phyloP scores from a whole-genome alignment of 2,888 invertebrate species.

The Cyaniris semiargus region DNA sequence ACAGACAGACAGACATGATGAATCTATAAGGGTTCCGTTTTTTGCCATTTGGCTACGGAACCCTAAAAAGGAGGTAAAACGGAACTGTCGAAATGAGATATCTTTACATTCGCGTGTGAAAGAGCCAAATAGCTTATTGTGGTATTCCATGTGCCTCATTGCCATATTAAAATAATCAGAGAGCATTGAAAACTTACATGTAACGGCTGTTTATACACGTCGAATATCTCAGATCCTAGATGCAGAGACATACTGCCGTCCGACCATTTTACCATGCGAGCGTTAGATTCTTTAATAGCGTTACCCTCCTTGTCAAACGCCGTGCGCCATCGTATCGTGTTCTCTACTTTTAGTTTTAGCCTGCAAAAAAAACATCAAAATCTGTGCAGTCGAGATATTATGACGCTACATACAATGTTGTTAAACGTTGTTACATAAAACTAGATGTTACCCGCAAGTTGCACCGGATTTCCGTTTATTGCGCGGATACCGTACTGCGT shows the following conservation, averaged over 20 bases:
- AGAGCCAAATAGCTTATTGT: too few relatives aligned
- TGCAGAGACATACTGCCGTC: constrained; percentile 99
- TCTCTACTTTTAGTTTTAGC: constrained; percentile 96
- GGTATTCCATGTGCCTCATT: too few relatives aligned
- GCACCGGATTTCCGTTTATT: too few relatives aligned
- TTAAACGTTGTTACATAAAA: background rate
- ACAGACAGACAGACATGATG: too few relatives aligned
- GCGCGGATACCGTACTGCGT: too few relatives aligned
- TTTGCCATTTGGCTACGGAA: too few relatives aligned
- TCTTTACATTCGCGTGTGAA: too few relatives aligned
- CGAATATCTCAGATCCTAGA: constrained; percentile 98
- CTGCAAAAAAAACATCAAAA: constrained; percentile 61
- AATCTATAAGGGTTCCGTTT: too few relatives aligned
- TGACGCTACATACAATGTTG: background rate
- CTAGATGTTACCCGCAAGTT: too few relatives aligned
- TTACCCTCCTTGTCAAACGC: constrained; percentile 90
- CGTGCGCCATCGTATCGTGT: constrained; percentile 97
- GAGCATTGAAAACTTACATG: constrained; percentile 74
- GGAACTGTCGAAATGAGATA: too few relatives aligned
- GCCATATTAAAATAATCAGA: too few relatives aligned
- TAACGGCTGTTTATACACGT: constrained; percentile 96
- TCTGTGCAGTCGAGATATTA: background rate
- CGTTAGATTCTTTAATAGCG: constrained; percentile 93
- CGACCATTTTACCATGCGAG: constrained; percentile 97
- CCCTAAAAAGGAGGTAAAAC: too few relatives aligned